phyloP scores from a whole-genome alignment of 2,797 vertebrate genomes.

The Phrynocephalus vlangalii region DNA sequence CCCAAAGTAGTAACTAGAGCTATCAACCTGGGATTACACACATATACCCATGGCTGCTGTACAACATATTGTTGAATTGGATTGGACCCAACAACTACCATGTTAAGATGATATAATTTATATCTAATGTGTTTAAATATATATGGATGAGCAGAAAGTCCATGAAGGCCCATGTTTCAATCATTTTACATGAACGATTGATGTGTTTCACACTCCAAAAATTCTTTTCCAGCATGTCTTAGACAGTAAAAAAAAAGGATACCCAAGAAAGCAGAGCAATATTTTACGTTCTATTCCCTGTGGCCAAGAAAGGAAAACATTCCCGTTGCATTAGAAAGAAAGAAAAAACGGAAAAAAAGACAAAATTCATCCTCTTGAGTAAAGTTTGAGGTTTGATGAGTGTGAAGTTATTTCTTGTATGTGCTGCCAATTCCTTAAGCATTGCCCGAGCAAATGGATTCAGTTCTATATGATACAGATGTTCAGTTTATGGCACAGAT shows the following conservation, averaged over 20 bases:
- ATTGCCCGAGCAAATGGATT: neutral
- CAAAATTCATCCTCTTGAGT: neutral
- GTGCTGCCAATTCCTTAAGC: neutral
- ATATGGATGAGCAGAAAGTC: neutral
- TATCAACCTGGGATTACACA: neutral
- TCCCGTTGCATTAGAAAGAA: neutral
- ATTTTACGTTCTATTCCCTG: neutral
- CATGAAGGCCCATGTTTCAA: rapidly evolving
- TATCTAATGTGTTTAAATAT: neutral
- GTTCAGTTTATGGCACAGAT: neutral
- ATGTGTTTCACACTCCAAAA: neutral
- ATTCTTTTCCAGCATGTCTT: neutral
- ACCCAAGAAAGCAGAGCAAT: neutral
- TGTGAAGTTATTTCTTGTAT: slow-evolving; percentile 15
- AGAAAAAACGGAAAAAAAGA: neutral
- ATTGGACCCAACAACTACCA: neutral
- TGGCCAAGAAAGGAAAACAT: neutral
- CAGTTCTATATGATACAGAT: slow-evolving; percentile 14
- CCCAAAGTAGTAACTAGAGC: neutral
- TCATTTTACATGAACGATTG: neutral
- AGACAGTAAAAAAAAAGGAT: neutral
- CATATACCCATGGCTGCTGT: neutral
- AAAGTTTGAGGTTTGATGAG: slow-evolving; percentile 9
- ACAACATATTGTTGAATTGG: neutral
- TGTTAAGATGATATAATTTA: neutral